Conservation (phyloP, 1,140 invertebrate species). For the Asobara japonica region DNA sequence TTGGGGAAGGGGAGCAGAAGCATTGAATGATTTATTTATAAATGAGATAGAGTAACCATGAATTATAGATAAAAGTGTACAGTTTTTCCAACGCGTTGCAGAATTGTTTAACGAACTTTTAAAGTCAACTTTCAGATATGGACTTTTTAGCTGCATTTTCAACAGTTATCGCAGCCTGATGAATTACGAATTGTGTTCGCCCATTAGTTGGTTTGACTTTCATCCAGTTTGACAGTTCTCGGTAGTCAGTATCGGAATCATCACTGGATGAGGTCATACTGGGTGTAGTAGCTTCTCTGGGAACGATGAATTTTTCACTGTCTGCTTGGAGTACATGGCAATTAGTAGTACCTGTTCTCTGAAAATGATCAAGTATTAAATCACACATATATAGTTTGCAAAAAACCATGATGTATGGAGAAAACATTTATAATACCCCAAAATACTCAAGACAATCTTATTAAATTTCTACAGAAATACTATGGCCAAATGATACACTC, state of each 20-base stretch:
- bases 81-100: neutral
- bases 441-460: too few species aligned
- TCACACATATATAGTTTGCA: too few species aligned
- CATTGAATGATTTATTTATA: neutral
- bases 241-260: slow-evolving; percentile 24
- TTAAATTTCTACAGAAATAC: too few species aligned
- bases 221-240: slow-evolving; percentile 21
- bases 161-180: neutral
- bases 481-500: too few species aligned
- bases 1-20: neutral
- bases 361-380: too few species aligned
- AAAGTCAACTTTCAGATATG: neutral
- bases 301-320: neutral
- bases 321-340: neutral
- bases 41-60: neutral
- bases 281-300: slow-evolving; percentile 9
- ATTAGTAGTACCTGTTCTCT: neutral
- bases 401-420: too few species aligned
- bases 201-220: slow-evolving; percentile 23
- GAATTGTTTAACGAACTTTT: neutral
- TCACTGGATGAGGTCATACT: slow-evolving; percentile 28
- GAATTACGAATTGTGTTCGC: slow-evolving; percentile 20
- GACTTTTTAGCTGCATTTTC: neutral
- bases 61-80: neutral
- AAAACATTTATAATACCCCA: too few species aligned